Conservation (phyloP, 2,113 vertebrate genomes). For the Stomatorhinus ivindoensis region DNA sequence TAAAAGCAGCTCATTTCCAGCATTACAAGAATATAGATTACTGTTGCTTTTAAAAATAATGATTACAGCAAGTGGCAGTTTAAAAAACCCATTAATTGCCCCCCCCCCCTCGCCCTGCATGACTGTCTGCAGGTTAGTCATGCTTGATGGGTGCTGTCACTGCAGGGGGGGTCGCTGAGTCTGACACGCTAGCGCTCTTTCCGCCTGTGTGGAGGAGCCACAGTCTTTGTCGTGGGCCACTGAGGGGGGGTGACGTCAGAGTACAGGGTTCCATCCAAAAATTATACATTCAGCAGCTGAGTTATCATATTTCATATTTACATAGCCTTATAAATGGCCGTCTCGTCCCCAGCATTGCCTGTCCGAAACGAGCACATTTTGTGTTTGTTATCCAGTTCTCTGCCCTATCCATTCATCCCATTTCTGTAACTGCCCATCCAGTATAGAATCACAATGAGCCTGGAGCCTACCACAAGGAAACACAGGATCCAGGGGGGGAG, state of each 20-base stretch:
- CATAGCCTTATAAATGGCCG: neutral
- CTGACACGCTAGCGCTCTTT: neutral
- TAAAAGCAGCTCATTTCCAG: neutral
- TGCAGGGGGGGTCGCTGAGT: neutral
- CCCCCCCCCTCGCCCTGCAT: neutral
- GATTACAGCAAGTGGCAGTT: neutral
- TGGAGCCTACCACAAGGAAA: neutral
- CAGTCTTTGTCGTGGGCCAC: neutral
- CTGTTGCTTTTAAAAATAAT: neutral
- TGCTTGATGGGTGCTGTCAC: neutral
- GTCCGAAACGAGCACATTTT: slow-evolving; percentile 30
- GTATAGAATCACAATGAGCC: neutral
- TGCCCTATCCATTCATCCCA: neutral
- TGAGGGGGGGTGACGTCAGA: neutral
- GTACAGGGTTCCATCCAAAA: neutral
- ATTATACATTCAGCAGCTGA: neutral
- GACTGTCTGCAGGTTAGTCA: neutral
- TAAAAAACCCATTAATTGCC: neutral
- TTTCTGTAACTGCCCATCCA: slow-evolving; percentile 7
- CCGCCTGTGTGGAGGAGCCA: neutral
- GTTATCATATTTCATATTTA: neutral
- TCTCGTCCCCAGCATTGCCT: slow-evolving; percentile 7
- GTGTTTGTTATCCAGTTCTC: neutral
- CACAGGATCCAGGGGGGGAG: neutral
- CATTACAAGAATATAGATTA: slow-evolving; percentile 39